Evolutionary conservation across 2,888 invertebrate species (phyloP).

Genomic region (Chrysodeixis includens): DNA sequence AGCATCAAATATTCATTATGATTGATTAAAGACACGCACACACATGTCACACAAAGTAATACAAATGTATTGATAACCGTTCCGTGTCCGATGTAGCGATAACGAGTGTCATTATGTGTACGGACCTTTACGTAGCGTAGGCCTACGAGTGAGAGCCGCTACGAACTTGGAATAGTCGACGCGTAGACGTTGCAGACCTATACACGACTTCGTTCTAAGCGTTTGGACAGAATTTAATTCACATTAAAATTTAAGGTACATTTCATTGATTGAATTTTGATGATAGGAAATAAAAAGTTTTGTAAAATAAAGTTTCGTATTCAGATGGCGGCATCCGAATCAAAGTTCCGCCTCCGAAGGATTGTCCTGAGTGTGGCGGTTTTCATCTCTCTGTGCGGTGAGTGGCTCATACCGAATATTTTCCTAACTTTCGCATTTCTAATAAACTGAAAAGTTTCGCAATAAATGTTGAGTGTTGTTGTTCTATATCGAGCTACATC

Average conservation of each 20-base stretch:
- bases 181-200: constrained; percentile 59
- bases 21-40: constrained; percentile 14
- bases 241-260: constrained; percentile 25
- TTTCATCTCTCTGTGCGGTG: constrained; percentile 83
- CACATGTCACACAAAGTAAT: constrained; percentile 24
- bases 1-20: constrained; percentile 34
- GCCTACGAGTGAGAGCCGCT: constrained; percentile 41
- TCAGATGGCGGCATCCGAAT: constrained; percentile 69
- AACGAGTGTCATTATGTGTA: constrained; percentile 43
- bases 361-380: constrained; percentile 68
- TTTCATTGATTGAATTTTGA: not conserved
- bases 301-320: constrained; percentile 57
- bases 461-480: constrained; percentile 66
- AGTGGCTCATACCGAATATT: constrained; percentile 72
- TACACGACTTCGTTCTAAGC: constrained; percentile 37
- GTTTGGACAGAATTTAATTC: constrained; percentile 10
- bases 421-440: constrained; percentile 65
- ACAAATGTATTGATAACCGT: constrained; percentile 24
- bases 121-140: constrained; percentile 56
- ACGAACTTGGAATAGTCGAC: constrained; percentile 59
- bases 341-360: constrained; percentile 65
- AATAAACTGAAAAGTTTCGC: constrained; percentile 64
- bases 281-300: constrained; percentile 5
- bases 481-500: constrained; percentile 51
- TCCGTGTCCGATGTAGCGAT: constrained; percentile 31